phyloP scores from a whole-genome alignment of 2,113 vertebrate genomes.

The Labeo rohita region DNA sequence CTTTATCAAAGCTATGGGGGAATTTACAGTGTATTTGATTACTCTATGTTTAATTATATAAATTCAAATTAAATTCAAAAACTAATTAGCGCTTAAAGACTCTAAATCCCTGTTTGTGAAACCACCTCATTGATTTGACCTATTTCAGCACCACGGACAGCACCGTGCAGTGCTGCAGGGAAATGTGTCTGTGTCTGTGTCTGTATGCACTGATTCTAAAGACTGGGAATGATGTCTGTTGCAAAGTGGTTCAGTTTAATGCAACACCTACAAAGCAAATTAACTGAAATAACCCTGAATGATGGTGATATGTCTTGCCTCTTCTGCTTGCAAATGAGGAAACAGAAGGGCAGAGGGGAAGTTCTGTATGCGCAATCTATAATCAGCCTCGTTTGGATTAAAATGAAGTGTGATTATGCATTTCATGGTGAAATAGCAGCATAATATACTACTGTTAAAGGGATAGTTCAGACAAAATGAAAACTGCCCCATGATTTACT shows the following conservation, averaged over 20 bases:
- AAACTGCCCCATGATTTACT: no score
- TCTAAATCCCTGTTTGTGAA: neutral
- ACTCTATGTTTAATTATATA: neutral
- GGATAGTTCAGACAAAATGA: no score
- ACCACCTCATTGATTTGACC: neutral
- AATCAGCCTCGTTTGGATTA: neutral
- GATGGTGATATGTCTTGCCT: neutral
- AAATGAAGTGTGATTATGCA: neutral
- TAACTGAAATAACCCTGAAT: neutral
- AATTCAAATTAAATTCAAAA: neutral
- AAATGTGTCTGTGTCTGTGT: neutral
- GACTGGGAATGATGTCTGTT: neutral
- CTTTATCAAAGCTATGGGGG: neutral
- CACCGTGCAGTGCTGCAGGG: neutral
- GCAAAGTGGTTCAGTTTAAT: neutral
- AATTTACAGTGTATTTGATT: neutral
- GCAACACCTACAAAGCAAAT: slow-evolving; percentile 4
- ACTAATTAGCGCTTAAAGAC: neutral
- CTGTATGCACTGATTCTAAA: neutral
- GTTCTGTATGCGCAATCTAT: neutral
- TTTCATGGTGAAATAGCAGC: no score
- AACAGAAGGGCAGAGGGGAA: neutral
- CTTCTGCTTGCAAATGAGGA: neutral
- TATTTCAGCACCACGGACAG: slow-evolving; percentile 31
- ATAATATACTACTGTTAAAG: neutral